A percentile compares a stretch with the other conserved stretches of the same genome.
Conservation (phyloP, 2,113 vertebrate species). For the Oceanites oceanicus region DNA sequence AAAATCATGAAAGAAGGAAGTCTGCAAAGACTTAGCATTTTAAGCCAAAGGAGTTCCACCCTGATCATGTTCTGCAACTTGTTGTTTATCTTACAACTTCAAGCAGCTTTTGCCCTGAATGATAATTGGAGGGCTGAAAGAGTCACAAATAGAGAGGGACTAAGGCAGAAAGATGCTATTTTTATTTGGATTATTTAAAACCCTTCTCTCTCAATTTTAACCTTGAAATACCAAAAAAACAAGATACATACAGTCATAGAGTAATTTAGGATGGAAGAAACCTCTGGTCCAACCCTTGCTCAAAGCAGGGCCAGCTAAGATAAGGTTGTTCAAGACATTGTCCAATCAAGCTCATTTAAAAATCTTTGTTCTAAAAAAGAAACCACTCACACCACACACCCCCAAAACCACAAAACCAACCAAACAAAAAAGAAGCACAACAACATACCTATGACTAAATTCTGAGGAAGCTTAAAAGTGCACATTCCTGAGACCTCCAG, state of each 20-base stretch:
- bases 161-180: not conserved
- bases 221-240: not conserved
- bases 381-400: accelerated
- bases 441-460: not conserved
- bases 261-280: not conserved
- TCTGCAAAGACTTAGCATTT: not conserved
- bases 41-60: not conserved
- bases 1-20: not conserved
- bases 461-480: not conserved
- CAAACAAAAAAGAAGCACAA: not conserved
- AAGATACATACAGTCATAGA: not conserved
- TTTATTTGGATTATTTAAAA: not conserved
- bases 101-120: not conserved
- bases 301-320: not conserved
- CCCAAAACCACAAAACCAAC: not conserved
- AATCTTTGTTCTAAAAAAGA: not conserved
- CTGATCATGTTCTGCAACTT: not conserved
- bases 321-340: not conserved
- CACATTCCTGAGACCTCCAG: not conserved
- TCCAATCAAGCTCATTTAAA: not conserved
- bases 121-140: not conserved
- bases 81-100: not conserved
- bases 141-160: not conserved
- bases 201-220: not conserved
- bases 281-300: not conserved